A percentile compares a stretch with the other conserved stretches of the same genome.
Conservation (phyloP, 2,888 invertebrate species). For the Ditula angustiorana region DNA sequence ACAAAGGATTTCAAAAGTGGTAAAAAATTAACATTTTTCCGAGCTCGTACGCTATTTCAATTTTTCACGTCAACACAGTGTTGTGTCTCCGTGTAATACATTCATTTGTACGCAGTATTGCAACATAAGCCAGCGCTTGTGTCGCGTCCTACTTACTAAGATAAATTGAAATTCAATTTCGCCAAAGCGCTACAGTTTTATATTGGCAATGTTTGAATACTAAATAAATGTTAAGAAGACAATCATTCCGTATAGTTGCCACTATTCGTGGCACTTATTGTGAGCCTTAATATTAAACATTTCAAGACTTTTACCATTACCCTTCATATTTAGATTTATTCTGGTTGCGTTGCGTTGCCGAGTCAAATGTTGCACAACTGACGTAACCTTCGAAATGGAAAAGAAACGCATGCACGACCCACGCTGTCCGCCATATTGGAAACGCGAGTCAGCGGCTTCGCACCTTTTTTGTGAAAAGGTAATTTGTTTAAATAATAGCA, state of each 20-base stretch:
- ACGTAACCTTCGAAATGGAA: constrained; percentile 73
- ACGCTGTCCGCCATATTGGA: constrained; percentile 51
- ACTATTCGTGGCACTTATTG: not conserved
- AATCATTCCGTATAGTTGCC: not conserved
- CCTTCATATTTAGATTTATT: constrained; percentile 65
- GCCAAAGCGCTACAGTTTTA: constrained; percentile 75
- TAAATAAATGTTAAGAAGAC: constrained; percentile 37
- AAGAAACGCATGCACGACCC: constrained; percentile 71
- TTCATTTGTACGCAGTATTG: constrained; percentile 71
- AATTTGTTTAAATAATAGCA: not conserved
- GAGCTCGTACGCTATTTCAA: constrained; percentile 22
- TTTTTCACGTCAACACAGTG: constrained; percentile 46
- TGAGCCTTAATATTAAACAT: not conserved
- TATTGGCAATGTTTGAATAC: constrained; percentile 61
- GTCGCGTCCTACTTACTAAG: constrained; percentile 76
- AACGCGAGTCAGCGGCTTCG: constrained; percentile 38
- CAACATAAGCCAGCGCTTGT: constrained; percentile 59
- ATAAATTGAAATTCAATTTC: constrained; percentile 82
- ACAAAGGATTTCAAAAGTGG: constrained; percentile 32
- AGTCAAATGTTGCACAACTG: constrained; percentile 69
- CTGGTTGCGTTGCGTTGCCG: constrained; percentile 63
- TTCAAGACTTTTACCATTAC: constrained; percentile 47
- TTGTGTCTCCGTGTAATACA: constrained; percentile 64
- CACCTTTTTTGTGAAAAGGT: constrained; percentile 34
- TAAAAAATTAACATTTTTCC: constrained; percentile 27